phyloP scores from a whole-genome alignment of 2,113 vertebrate genomes.

The Apistogramma diplotaenia region DNA sequence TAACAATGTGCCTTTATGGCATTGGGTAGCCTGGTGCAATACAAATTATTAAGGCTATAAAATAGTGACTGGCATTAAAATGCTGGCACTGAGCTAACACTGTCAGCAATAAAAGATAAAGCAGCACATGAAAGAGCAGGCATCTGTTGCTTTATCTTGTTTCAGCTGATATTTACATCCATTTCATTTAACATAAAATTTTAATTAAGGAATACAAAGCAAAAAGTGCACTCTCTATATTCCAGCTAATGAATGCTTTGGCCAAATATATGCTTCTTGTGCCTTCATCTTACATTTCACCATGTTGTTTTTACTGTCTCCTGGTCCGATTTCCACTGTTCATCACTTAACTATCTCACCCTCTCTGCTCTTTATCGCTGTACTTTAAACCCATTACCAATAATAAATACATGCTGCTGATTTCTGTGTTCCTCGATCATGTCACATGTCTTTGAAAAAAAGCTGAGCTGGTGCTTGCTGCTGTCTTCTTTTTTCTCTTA shows the following conservation, averaged over 20 bases:
- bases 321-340: constrained; percentile 3
- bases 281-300: neutral
- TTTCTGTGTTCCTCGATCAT: constrained; percentile 11
- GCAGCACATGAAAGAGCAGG: neutral
- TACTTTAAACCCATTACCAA: constrained; percentile 59
- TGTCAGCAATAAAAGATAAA: neutral
- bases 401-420: constrained; percentile 42
- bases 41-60: neutral
- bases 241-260: neutral
- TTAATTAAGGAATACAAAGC: neutral
- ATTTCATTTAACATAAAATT: neutral
- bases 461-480: constrained; percentile 47
- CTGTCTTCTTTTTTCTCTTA: constrained; percentile 16
- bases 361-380: constrained; percentile 34
- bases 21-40: neutral
- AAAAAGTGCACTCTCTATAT: neutral
- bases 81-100: neutral
- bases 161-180: too few relatives aligned
- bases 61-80: neutral
- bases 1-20: neutral
- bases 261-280: constrained; percentile 4
- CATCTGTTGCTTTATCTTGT: neutral
- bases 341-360: constrained; percentile 58
- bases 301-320: neutral
- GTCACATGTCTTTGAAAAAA: constrained; percentile 39